Evolutionary conservation across 2,888 invertebrate genomes (phyloP), one percentile per base, ranked within the genome.

Genomic region (Anodontia alba): DNA sequence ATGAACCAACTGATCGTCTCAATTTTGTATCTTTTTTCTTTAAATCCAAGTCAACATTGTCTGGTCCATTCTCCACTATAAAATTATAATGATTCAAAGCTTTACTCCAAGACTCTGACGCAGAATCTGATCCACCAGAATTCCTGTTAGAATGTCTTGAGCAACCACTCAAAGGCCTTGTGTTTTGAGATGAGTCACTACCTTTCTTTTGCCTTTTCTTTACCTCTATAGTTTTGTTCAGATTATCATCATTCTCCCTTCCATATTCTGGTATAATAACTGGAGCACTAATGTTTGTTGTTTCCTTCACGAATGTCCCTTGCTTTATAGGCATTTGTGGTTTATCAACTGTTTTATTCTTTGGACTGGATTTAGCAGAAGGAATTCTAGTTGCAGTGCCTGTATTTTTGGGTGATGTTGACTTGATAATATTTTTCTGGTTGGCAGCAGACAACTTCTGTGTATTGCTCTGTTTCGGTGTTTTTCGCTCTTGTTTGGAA

Each of bases 301-400:
- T 90, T 89, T 98, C 98, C 94, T 98, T 98, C 0, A 98, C 97
- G 93, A 98, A 98, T 0, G 98, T 98, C 20, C 98, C 98, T 94
- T 98, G 98, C 38, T 98, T 96, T 87, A 97, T 97, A 1, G 90
- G 88, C 0, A 90, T 89, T 75, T 88, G 90, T 20, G 92, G 92
- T 77, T 90, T 81, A 26, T 90, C 91, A 38, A 73, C 17, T 29
- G 66, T 69, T 26, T 74, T 73, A 20, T 62, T 57, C 33, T 68
- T 38, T 5, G 70, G 77, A 67, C 77, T 77, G 17, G 26, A 43
- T 33, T 81, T 81, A 8, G 42, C 49, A n/a, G 62, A 57, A 31
- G 62, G 62, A 38, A 43, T 66, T 31, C 42, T 38, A 20, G 71
- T 51, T 31, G 46, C 49, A 15, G 46, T 43, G 8, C 33, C 71